Evolutionary conservation across 2,113 vertebrate species (phyloP).

Genomic region (Alaudala cheleensis): DNA sequence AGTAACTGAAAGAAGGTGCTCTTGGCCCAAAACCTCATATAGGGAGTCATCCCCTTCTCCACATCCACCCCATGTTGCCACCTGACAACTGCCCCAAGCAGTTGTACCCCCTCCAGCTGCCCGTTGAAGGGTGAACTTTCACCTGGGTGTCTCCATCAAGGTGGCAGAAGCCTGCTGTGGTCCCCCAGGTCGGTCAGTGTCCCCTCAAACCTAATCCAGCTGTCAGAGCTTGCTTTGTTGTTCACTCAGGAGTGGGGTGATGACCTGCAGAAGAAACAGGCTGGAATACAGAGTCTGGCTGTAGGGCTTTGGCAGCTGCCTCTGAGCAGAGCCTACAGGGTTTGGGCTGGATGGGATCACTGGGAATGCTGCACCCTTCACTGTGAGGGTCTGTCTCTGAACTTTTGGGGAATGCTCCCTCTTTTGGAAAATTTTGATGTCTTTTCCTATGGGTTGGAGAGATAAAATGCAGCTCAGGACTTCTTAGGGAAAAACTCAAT

Average conservation of each 20-base stretch:
- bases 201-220: neutral
- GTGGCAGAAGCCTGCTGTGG: neutral
- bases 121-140: neutral
- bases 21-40: accelerated
- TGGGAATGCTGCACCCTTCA: neutral
- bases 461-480: neutral
- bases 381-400: accelerated
- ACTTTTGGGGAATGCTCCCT: neutral
- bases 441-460: neutral
- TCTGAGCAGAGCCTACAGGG: neutral
- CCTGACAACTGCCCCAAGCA: neutral
- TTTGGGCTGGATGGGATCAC: neutral
- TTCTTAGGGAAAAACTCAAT: neutral
- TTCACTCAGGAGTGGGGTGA: accelerated
- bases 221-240: neutral
- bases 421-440: neutral
- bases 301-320: neutral
- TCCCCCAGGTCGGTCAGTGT: neutral
- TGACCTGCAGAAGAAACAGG: neutral
- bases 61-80: neutral
- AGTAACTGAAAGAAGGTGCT: neutral
- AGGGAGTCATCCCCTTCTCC: neutral
- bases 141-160: neutral
- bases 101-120: neutral
- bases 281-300: neutral